Percentiles rank a stretch among this genome's conserved stretches.
phyloP scores from a whole-genome alignment of 2,113 vertebrate genomes.

The Neogale vison region DNA sequence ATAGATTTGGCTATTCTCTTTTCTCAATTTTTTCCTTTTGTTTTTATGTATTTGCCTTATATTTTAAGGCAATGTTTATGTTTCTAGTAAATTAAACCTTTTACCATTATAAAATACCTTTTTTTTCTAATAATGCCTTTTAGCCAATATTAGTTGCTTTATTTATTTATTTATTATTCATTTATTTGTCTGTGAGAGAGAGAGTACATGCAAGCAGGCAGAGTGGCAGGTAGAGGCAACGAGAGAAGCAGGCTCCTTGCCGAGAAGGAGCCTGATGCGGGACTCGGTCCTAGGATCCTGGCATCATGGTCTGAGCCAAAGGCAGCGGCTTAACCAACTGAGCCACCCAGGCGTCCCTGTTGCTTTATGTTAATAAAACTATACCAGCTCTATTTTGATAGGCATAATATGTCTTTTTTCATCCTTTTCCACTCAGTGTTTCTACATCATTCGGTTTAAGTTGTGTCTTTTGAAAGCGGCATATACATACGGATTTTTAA shows the following conservation, averaged over 20 bases:
- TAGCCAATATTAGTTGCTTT: neutral
- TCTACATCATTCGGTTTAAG: neutral
- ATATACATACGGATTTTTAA: neutral
- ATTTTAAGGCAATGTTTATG: neutral
- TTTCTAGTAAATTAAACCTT: neutral
- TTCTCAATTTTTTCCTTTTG: neutral
- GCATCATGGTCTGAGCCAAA: too few relatives aligned
- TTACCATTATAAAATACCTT: neutral
- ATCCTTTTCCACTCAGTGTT: neutral
- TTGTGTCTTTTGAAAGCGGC: neutral
- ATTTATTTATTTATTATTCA: neutral
- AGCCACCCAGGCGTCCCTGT: neutral
- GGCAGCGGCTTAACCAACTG: too few relatives aligned
- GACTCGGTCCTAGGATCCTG: too few relatives aligned
- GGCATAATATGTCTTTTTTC: neutral
- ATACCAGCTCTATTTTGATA: neutral
- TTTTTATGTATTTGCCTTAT: neutral
- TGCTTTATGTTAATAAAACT: neutral
- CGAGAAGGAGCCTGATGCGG: rapidly evolving
- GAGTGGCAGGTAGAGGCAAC: too few relatives aligned
- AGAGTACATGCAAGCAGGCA: too few relatives aligned
- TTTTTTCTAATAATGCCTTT: neutral
- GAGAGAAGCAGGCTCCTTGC: too few relatives aligned
- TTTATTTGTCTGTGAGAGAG: too few relatives aligned
- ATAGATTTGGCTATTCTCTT: neutral